Evolutionary conservation across 2,888 invertebrate genomes (phyloP).

Genomic region (Cephus pygmeus): DNA sequence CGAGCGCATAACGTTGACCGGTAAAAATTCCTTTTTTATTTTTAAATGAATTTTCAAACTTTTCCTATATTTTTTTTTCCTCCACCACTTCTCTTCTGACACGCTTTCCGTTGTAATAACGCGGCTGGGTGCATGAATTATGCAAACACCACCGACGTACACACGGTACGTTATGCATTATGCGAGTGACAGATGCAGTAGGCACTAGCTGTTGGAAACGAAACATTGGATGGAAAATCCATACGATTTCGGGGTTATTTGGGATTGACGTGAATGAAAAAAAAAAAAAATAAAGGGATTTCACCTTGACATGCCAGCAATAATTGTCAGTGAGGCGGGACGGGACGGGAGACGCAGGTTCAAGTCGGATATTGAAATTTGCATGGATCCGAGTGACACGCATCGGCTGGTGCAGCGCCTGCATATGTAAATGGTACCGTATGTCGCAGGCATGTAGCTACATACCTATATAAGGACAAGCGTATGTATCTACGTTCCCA

Average conservation of each 20-base stretch:
- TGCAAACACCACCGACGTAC: slow-evolving; percentile 40
- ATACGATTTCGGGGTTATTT: neutral
- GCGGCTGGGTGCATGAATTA: slow-evolving; percentile 38
- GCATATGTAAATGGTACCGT: slow-evolving; percentile 49
- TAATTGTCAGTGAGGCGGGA: neutral
- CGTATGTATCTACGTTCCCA: neutral
- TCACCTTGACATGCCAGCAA: neutral
- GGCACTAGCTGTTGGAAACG: slow-evolving; percentile 28
- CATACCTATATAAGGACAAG: slow-evolving; percentile 8
- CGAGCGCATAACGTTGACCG: neutral
- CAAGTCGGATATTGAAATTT: slow-evolving; percentile 33
- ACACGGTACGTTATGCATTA: slow-evolving; percentile 45
- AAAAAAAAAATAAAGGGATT: neutral
- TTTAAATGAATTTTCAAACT: neutral
- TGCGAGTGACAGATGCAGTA: slow-evolving; percentile 51
- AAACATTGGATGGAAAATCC: slow-evolving; percentile 4
- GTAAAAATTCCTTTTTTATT: neutral
- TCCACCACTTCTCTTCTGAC: slow-evolving; percentile 37
- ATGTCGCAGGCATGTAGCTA: slow-evolving; percentile 32
- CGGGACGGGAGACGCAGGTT: neutral
- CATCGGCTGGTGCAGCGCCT: slow-evolving; percentile 31
- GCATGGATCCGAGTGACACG: slow-evolving; percentile 37
- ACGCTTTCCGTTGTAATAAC: slow-evolving; percentile 39
- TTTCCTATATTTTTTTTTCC: neutral
- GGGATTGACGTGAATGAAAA: neutral